These are phyloP conservation scores for Drosophila seclusa DNA, from an alignment of 2,888 invertebrate species.

Conservation along the genomic window DNA sequence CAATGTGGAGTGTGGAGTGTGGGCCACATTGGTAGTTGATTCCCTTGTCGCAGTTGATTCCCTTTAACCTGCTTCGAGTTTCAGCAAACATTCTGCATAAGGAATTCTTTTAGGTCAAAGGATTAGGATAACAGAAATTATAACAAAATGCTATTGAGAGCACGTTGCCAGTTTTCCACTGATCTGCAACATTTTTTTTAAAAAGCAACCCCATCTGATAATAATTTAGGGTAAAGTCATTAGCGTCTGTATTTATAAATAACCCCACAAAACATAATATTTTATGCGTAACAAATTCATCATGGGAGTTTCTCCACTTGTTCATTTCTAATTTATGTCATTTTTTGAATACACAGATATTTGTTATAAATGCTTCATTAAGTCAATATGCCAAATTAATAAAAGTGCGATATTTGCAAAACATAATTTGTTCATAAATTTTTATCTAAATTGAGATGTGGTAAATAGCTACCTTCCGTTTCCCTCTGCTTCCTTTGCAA, in stretches of 20 bases:
- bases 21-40: neutral
- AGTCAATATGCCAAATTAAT: neutral
- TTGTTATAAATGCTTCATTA: neutral
- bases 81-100: conserved; percentile 2
- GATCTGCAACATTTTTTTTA: neutral
- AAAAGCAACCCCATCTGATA: conserved; percentile 10
- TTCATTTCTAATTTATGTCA: neutral
- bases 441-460: neutral
- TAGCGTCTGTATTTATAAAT: conserved; percentile 4
- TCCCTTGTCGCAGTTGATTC: conserved; percentile 2
- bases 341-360: neutral
- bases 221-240: conserved; percentile 2
- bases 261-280: conserved; percentile 31
- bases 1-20: conserved; percentile 5
- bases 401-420: neutral
- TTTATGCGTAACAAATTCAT: conserved; percentile 26
- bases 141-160: conserved; percentile 2
- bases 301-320: conserved; percentile 51
- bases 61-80: conserved; percentile 2
- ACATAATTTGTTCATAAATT: neutral
- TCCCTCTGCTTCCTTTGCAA: neutral
- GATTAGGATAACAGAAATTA: conserved; percentile 18
- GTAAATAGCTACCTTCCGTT: neutral
- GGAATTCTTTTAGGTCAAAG: conserved; percentile 3
- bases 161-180: neutral